Evolutionary conservation across 1,140 invertebrate species (phyloP).

Genomic region (Belonocnema kinseyi): DNA sequence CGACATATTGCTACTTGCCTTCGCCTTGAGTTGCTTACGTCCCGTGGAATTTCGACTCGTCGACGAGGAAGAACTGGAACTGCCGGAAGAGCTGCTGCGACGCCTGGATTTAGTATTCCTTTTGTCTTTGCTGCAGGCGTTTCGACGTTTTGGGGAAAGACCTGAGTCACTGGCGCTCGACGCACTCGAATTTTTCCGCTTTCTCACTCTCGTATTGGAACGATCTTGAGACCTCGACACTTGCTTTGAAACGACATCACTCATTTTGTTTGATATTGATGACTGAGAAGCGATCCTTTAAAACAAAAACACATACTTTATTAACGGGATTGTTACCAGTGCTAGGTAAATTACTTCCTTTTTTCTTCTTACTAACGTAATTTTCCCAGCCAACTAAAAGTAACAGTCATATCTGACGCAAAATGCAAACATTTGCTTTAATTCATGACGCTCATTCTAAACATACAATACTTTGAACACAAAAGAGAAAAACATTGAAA

Average conservation of each 20-base stretch:
- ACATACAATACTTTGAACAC: too few species aligned
- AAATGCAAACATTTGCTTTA: too few species aligned
- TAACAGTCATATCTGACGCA: too few species aligned
- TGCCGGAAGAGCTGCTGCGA: constrained; percentile 54
- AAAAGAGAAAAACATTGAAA: too few species aligned
- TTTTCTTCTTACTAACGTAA: too few species aligned
- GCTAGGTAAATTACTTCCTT: too few species aligned
- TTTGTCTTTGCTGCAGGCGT: constrained; percentile 59
- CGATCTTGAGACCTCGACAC: constrained; percentile 42
- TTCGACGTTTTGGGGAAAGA: constrained; percentile 52
- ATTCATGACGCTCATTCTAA: too few species aligned
- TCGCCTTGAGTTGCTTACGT: constrained; percentile 18
- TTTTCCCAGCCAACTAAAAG: too few species aligned
- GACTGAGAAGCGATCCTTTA: not conserved
- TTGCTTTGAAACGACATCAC: constrained; percentile 27
- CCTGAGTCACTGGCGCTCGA: constrained; percentile 53
- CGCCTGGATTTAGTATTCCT: constrained; percentile 53
- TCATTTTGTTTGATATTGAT: constrained; percentile 3
- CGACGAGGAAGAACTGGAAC: constrained; percentile 47
- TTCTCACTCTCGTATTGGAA: constrained; percentile 38
- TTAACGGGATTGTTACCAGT: too few species aligned
- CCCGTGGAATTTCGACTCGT: constrained; percentile 35
- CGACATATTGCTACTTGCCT: not conserved
- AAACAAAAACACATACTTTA: not conserved
- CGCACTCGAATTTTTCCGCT: constrained; percentile 38